Percentiles rank a stretch among this genome's conserved stretches.
These are phyloP conservation scores for Tauraco hartlaubi DNA, from an alignment of 2,797 vertebrate species.

Conservation along the genomic window DNA sequence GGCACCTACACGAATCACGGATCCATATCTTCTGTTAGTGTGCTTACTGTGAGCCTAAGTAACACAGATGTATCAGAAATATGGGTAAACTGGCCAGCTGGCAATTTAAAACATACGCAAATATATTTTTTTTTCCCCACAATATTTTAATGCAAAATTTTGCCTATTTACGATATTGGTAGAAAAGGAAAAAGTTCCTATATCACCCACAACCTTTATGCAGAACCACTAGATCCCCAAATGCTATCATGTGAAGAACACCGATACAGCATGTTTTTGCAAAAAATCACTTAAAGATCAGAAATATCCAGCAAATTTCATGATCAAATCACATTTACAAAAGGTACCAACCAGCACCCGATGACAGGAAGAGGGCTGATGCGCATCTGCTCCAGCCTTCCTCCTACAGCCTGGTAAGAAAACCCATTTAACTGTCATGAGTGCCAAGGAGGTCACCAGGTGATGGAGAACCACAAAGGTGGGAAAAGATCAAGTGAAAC, in stretches of 20 bases:
- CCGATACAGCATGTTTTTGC: neutral
- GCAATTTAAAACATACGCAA: neutral
- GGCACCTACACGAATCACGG: neutral
- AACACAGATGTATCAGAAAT: neutral
- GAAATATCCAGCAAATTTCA: neutral
- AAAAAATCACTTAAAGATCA: neutral
- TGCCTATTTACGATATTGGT: neutral
- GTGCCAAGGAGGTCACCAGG: neutral
- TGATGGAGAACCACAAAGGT: neutral
- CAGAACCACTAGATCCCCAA: neutral
- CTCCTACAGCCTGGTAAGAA: neutral
- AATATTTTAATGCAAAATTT: neutral
- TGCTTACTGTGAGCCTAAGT: neutral
- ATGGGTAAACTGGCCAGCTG: neutral
- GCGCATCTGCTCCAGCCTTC: neutral
- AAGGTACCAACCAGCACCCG: neutral
- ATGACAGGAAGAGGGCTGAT: neutral
- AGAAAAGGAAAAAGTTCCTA: neutral
- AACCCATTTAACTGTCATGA: neutral
- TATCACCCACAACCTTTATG: neutral
- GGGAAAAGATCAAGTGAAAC: neutral
- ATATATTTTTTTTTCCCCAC: neutral
- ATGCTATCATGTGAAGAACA: neutral
- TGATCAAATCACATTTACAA: neutral
- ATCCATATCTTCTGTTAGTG: neutral